Conservation (phyloP, 2,113 vertebrate genomes). For the Marmota monax region DNA sequence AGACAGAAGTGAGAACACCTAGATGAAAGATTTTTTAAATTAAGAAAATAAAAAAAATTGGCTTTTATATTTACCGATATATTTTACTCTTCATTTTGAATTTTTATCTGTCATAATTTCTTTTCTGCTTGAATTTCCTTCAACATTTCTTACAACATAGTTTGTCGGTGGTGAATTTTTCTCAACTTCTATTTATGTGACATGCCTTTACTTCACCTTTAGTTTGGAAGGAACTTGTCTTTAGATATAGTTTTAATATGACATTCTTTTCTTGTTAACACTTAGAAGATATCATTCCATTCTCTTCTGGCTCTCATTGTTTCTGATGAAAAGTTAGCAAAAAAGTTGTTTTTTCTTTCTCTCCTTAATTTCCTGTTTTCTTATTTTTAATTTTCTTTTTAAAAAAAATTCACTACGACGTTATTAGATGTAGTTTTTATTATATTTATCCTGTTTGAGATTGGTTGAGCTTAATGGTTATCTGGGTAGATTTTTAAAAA, state of each 20-base stretch:
- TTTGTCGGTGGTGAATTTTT: neutral
- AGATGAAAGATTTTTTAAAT: neutral
- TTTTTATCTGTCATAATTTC: neutral
- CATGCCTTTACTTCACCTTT: neutral
- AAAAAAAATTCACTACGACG: neutral
- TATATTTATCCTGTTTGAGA: neutral
- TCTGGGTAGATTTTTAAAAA: slow-evolving; percentile 24
- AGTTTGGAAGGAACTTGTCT: neutral
- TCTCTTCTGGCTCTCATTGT: neutral
- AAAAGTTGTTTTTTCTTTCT: too few species aligned
- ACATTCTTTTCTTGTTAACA: neutral
- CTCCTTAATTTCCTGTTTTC: neutral
- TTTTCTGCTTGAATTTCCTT: neutral
- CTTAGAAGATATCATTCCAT: neutral
- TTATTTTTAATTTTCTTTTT: neutral
- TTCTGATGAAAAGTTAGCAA: neutral
- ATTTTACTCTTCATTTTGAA: neutral
- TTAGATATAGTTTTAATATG: neutral
- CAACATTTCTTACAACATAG: neutral
- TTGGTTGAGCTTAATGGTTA: slow-evolving; percentile 7
- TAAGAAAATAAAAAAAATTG: neutral
- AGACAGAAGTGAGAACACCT: neutral
- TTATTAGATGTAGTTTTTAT: neutral
- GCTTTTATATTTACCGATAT: neutral
- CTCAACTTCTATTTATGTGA: neutral